These are phyloP conservation scores for Phalacrocorax aristotelis DNA, from an alignment of 2,113 vertebrate genomes.

Conservation along the genomic window DNA sequence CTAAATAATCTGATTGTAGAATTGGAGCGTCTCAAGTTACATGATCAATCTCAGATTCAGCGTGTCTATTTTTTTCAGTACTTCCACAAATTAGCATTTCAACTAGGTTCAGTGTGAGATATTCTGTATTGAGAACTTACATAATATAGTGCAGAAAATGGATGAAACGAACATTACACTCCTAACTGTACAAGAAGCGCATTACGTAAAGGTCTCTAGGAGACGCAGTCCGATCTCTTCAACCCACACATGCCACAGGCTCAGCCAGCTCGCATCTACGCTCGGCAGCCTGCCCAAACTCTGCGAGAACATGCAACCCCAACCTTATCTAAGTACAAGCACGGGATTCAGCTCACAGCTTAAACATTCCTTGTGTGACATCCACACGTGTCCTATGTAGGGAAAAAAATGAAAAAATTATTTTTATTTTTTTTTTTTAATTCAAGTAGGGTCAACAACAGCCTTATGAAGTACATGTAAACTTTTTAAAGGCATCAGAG, in stretches of 20 bases:
- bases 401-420: neutral
- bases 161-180: neutral
- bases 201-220: neutral
- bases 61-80: neutral
- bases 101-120: neutral
- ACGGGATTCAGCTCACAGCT: neutral
- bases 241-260: neutral
- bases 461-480: neutral
- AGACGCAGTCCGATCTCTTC: neutral
- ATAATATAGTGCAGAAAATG: neutral
- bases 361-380: neutral
- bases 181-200: neutral
- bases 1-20: neutral
- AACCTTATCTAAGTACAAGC: neutral
- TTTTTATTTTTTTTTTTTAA: neutral
- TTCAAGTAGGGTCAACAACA: neutral
- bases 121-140: neutral
- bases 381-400: accelerated
- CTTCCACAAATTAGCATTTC: neutral
- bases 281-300: neutral
- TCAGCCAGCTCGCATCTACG: neutral
- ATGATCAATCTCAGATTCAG: neutral
- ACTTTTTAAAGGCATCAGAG: neutral
- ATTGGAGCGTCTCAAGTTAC: neutral
- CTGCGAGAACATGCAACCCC: neutral